phyloP scores from a whole-genome alignment of 2,113 vertebrate genomes.

The Oplegnathus fasciatus region DNA sequence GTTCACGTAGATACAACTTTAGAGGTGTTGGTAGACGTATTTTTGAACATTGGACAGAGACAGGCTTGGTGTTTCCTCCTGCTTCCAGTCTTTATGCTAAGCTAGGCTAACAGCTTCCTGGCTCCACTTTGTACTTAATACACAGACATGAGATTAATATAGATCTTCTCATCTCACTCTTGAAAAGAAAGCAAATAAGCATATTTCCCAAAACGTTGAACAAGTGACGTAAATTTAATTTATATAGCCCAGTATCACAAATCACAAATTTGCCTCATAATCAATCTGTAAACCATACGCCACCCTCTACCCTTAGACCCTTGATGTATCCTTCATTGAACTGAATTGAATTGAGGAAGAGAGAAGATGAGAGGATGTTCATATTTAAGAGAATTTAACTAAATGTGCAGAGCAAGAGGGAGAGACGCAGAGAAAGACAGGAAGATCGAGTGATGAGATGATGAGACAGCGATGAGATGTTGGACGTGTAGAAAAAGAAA shows the following conservation, averaged over 20 bases:
- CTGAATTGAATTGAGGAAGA: not conserved
- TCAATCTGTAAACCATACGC: no score
- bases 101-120: not conserved
- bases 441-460: slow-evolving; percentile 31
- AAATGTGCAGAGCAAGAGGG: not conserved
- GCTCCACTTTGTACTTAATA: not conserved
- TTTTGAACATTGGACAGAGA: not conserved
- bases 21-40: not conserved
- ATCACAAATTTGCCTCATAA: no score
- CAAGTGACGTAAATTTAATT: no score
- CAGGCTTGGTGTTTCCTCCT: not conserved
- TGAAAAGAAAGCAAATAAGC: not conserved
- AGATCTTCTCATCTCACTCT: not conserved
- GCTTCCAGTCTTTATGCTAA: not conserved
- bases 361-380: slow-evolving; percentile 5
- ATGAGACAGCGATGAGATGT: slow-evolving; percentile 49
- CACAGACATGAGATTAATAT: not conserved
- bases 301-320: no score
- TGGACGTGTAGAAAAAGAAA: slow-evolving; percentile 24
- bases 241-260: no score
- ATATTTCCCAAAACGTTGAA: not conserved
- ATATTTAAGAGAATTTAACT: slow-evolving; percentile 2
- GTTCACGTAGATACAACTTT: not conserved
- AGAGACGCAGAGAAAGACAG: not conserved
- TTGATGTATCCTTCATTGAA: not conserved